Conservation (phyloP, 2,113 vertebrate genomes). For the Odocoileus virginianus region DNA sequence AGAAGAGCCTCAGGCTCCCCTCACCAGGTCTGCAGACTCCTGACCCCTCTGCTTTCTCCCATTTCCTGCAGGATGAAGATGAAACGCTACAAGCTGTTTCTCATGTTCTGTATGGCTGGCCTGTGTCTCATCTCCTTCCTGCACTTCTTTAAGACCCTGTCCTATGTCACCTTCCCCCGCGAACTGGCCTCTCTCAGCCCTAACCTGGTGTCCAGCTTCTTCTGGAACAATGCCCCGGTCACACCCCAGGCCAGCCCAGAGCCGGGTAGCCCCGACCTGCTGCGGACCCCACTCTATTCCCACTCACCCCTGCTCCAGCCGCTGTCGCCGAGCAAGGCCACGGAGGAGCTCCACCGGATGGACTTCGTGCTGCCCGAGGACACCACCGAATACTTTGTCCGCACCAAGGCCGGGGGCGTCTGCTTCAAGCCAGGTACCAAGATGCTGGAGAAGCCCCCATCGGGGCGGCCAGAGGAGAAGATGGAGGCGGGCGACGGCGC, state of each 20-base stretch:
- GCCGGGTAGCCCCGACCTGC: slow-evolving; percentile 81
- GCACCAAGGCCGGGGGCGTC: slow-evolving; percentile 92
- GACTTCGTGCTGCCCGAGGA: slow-evolving; percentile 88
- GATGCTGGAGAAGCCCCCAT: slow-evolving; percentile 83
- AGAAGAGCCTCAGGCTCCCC: neutral
- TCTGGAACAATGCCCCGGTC: slow-evolving; percentile 92
- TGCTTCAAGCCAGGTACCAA: slow-evolving; percentile 95
- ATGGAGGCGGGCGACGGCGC: slow-evolving; percentile 16
- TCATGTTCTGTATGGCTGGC: slow-evolving; percentile 97
- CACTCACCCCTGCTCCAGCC: slow-evolving; percentile 80
- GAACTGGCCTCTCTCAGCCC: slow-evolving; percentile 96
- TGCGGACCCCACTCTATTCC: slow-evolving; percentile 80
- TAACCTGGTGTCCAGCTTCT: slow-evolving; percentile 96
- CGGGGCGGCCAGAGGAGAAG: slow-evolving; percentile 70
- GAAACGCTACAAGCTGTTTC: slow-evolving; percentile 98
- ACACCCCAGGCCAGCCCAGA: slow-evolving; percentile 87
- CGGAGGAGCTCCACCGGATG: slow-evolving; percentile 83
- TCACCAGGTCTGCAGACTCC: neutral
- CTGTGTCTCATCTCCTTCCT: slow-evolving; percentile 99
- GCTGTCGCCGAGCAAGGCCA: slow-evolving; percentile 73
- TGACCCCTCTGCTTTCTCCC: slow-evolving; percentile 37
- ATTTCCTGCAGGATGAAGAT: slow-evolving; percentile 93
- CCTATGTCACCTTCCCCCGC: slow-evolving; percentile 95
- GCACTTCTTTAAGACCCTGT: slow-evolving; percentile 98
- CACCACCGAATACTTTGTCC: slow-evolving; percentile 88